Base-by-base conservation (phyloP, 1,140 invertebrate genomes). In the Sitophilus oryzae region DNA sequence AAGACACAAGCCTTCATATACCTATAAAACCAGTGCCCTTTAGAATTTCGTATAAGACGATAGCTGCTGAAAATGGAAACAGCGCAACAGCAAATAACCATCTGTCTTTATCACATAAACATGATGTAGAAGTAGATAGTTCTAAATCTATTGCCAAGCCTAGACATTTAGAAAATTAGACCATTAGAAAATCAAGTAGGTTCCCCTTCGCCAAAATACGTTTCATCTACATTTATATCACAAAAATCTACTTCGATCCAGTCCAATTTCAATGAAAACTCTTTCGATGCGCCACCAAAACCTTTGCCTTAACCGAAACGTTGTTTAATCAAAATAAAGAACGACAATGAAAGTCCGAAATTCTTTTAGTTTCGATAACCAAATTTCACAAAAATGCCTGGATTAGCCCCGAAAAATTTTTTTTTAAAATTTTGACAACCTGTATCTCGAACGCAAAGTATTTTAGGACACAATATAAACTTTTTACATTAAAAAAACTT, bases 271-370 rank as follows among this genome's bases (percentile, higher is more conserved):
- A 9, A 45, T 1, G 49, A 58, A 0, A 46, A 50, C 30, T 51
- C 44, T 23, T 61, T 55, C 14, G 48, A 61, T 37, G 23, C 19
- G 25, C 43, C 54, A 14, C 56, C 57, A 15, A 62, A 54, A 46
- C 49, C 58, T 2, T 16, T 58, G 6, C 46, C 21, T 6, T 58
- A 56, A 14, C n/a, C n/a, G n/a, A n/a, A n/a, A n/a, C n/a, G n/a
- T n/a, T n/a, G n/a, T n/a, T n/a, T n/a, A n/a, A n/a, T n/a, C n/a
- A n/a, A n/a, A n/a, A n/a, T n/a, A n/a, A n/a, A n/a, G n/a, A n/a
- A n/a, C n/a, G n/a, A n/a, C n/a, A n/a, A n/a, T n/a, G n/a, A n/a
- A n/a, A n/a, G n/a, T n/a, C n/a, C n/a, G n/a, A n/a, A n/a, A n/a
- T n/a, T n/a, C n/a, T n/a, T n/a, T n/a, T n/a, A n/a, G n/a, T n/a